Conservation (phyloP, 2,797 vertebrate species). For the Choloepus didactylus region DNA sequence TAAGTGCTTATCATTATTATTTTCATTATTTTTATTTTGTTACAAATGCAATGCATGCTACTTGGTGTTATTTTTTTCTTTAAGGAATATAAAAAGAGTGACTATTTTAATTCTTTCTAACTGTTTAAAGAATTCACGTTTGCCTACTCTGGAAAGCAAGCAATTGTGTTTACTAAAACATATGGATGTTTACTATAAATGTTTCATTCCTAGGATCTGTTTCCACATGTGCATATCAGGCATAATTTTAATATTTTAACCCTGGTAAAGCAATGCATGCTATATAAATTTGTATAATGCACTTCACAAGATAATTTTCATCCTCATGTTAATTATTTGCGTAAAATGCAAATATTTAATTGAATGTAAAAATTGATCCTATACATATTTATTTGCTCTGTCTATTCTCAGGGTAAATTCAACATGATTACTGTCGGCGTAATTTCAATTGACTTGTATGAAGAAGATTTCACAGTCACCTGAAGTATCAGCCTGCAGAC, state of each 20-base stretch:
- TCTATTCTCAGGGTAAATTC: conserved; percentile 57
- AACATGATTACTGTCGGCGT: neutral
- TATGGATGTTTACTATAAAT: conserved; percentile 73
- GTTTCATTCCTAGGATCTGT: conserved; percentile 24
- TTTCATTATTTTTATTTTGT: conserved; percentile 40
- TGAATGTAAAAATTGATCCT: conserved; percentile 76
- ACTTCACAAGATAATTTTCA: conserved; percentile 63
- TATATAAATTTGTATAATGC: conserved; percentile 57
- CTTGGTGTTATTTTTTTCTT: neutral
- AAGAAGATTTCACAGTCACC: conserved; percentile 56
- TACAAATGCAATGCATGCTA: neutral
- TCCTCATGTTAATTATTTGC: conserved; percentile 64
- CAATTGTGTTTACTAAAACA: conserved; percentile 75
- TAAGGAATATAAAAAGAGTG: conserved; percentile 4
- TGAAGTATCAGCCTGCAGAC: conserved; percentile 48
- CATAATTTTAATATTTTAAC: conserved; percentile 58
- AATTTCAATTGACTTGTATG: conserved; percentile 62
- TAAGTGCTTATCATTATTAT: neutral
- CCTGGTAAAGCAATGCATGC: neutral
- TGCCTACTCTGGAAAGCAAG: conserved; percentile 45
- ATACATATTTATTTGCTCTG: conserved; percentile 73
- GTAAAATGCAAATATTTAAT: conserved; percentile 75
- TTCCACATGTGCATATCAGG: conserved; percentile 50
- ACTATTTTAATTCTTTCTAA: conserved; percentile 62
- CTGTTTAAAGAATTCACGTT: conserved; percentile 53